Conservation (phyloP, 2,888 invertebrate species). For the Hetaerina titia region DNA sequence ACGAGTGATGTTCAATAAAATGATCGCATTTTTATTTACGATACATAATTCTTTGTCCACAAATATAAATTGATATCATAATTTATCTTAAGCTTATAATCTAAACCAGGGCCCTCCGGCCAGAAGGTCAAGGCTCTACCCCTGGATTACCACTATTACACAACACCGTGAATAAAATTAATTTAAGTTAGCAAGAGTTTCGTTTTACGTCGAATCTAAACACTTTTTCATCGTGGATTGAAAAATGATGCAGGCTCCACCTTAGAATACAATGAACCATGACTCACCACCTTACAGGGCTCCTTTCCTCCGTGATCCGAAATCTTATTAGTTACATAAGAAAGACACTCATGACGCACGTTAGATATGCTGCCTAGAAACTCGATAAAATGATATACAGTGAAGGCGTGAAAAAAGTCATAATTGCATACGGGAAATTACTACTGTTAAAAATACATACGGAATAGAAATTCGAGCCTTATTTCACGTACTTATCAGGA, state of each 20-base stretch:
- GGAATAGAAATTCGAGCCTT: neutral
- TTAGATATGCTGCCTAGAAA: neutral
- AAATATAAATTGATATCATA: too few species aligned
- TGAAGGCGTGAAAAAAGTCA: neutral
- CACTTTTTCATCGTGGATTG: neutral
- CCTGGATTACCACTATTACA: too few species aligned
- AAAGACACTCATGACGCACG: neutral
- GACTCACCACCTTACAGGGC: neutral
- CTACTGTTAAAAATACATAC: neutral
- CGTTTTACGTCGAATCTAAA: too few species aligned
- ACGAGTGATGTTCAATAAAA: too few species aligned
- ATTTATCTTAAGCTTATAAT: too few species aligned
- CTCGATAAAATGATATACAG: neutral
- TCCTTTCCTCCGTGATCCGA: neutral
- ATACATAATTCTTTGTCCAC: too few species aligned
- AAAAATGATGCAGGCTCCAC: neutral
- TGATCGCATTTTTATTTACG: too few species aligned
- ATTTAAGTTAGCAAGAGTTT: too few species aligned
- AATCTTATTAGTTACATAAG: neutral
- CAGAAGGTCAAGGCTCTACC: too few species aligned
- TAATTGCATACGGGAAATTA: neutral
- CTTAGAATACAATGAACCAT: neutral
- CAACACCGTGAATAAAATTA: too few species aligned
- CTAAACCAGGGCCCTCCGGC: too few species aligned
- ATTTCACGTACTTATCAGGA: neutral